These are phyloP conservation scores for Meloidogyne floridensis DNA, from an alignment of 1,140 invertebrate species.

Conservation along the genomic window DNA sequence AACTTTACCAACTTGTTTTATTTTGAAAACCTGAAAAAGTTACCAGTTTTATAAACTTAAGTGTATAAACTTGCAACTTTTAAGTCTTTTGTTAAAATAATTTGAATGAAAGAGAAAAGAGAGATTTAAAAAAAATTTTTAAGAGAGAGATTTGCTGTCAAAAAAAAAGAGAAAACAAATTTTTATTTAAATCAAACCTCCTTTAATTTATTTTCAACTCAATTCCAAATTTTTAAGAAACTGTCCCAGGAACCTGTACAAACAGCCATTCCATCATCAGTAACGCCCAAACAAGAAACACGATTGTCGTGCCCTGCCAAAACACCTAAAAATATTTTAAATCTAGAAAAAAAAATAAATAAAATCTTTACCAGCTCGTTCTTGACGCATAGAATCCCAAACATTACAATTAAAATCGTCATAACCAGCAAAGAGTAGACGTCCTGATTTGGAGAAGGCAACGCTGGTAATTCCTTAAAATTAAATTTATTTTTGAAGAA, in stretches of 20 bases:
- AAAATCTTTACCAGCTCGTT: slow-evolving; percentile 80
- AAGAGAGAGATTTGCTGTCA: slow-evolving; percentile 14
- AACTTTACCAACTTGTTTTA: too few species aligned
- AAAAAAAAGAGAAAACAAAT: slow-evolving; percentile 11
- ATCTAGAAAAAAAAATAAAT: background rate
- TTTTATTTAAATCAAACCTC: background rate
- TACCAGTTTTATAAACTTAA: too few species aligned
- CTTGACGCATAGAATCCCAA: slow-evolving; percentile 97
- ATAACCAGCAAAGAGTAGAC: slow-evolving; percentile 89
- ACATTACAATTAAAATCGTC: slow-evolving; percentile 99
- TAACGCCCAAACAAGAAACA: slow-evolving; percentile 91
- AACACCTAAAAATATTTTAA: slow-evolving; percentile 79
- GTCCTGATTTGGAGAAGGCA: slow-evolving; percentile 92
- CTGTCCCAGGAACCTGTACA: slow-evolving; percentile 96
- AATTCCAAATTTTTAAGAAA: slow-evolving; percentile 67
- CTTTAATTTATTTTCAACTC: slow-evolving; percentile 1
- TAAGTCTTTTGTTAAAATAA: too few species aligned
- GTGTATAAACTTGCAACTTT: too few species aligned
- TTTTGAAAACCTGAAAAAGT: too few species aligned
- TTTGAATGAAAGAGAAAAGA: background rate
- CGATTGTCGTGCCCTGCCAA: slow-evolving; percentile 94
- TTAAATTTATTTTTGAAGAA: background rate
- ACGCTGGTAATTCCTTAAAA: slow-evolving; percentile 83
- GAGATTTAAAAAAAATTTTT: background rate
- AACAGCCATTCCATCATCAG: slow-evolving; percentile 94